A percentile compares a stretch with the other conserved stretches of the same genome.
Evolutionary conservation across 2,113 vertebrate species (phyloP).

Genomic region (Catagonus wagneri): DNA sequence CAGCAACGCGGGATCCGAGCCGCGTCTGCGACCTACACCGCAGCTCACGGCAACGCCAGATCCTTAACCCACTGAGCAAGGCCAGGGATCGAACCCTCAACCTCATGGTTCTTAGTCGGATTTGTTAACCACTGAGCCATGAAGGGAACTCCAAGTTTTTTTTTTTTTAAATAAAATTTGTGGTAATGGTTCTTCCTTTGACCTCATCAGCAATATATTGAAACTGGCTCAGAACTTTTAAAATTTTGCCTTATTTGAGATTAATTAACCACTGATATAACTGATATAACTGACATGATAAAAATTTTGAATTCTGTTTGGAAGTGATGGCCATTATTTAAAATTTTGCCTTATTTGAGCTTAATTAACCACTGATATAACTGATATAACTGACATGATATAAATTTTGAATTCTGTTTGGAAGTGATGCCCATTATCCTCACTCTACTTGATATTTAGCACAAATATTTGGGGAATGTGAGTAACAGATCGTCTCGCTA

Average conservation of each 20-base stretch:
- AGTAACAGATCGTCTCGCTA: background rate
- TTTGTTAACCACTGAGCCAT: too few species aligned
- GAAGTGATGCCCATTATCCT: background rate
- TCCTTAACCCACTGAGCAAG: too few species aligned
- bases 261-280: background rate
- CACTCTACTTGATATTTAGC: background rate
- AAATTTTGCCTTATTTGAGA: conserved; percentile 21
- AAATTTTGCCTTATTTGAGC: conserved; percentile 20
- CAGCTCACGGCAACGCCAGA: too few species aligned
- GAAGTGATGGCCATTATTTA: background rate
- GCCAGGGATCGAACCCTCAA: too few species aligned
- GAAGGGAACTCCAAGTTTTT: too few species aligned
- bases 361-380: background rate
- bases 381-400: background rate
- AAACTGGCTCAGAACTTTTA: background rate
- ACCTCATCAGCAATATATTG: background rate
- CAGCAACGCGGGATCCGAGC: too few species aligned
- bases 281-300: background rate
- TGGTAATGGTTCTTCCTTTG: background rate
- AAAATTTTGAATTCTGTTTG: conserved; percentile 26
- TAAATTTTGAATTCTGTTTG: conserved; percentile 27
- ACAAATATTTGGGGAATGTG: background rate
- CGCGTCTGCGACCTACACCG: too few species aligned
- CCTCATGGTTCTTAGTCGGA: too few species aligned
- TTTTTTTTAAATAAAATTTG: conserved; percentile 1